These are phyloP conservation scores for Apeltes quadracus DNA, from an alignment of 2,113 vertebrate species.

Conservation along the genomic window DNA sequence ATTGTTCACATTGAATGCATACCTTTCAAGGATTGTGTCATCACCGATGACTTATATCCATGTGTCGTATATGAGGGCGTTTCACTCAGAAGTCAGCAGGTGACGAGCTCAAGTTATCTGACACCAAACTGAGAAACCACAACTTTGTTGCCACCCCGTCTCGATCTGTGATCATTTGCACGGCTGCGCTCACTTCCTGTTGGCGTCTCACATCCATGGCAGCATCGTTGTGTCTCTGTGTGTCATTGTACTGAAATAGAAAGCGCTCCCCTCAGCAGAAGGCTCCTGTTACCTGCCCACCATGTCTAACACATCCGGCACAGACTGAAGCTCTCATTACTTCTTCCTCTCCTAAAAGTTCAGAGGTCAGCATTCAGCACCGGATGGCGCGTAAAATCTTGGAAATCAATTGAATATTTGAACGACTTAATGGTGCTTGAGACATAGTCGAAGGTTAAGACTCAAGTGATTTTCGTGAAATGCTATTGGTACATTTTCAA, in stretches of 20 bases:
- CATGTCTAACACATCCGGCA: slow-evolving; percentile 19
- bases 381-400: not conserved
- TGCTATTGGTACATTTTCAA: not conserved
- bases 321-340: not conserved
- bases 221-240: not conserved
- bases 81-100: not conserved
- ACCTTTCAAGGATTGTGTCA: not conserved
- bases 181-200: slow-evolving; percentile 8
- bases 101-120: slow-evolving; percentile 1
- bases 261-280: slow-evolving; percentile 49
- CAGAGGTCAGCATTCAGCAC: not conserved
- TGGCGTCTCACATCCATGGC: not conserved
- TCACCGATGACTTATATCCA: not conserved
- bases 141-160: not conserved
- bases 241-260: slow-evolving; percentile 51
- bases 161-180: not conserved
- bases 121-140: slow-evolving; percentile 23
- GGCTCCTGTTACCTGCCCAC: slow-evolving; percentile 51
- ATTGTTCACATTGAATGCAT: not conserved
- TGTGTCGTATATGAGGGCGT: not conserved
- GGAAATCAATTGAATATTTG: not conserved
- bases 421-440: not conserved
- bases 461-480: not conserved
- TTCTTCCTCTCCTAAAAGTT: not conserved
- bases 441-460: not conserved